Conservation (phyloP, 2,888 invertebrate genomes). For the Dysmachus trigonus region DNA sequence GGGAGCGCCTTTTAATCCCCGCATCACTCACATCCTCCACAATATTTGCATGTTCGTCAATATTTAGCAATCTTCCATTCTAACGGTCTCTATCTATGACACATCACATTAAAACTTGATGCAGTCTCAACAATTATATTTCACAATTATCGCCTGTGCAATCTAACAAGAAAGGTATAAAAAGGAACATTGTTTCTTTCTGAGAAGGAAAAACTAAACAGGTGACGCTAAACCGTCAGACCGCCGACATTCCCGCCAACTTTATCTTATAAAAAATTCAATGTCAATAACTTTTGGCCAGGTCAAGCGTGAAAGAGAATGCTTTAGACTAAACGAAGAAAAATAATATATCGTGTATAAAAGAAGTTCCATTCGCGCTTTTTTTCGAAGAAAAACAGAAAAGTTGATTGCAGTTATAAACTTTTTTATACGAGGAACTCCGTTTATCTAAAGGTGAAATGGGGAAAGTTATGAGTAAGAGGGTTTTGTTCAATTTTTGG, state of each 20-base stretch:
- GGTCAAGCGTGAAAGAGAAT: neutral
- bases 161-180: neutral
- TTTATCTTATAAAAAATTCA: neutral
- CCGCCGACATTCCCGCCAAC: neutral
- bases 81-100: neutral
- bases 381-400: neutral
- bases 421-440: neutral
- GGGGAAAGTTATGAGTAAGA: neutral
- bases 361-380: neutral
- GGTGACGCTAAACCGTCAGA: neutral
- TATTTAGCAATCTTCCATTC: neutral
- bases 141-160: neutral
- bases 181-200: neutral
- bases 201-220: neutral
- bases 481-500: neutral
- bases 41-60: neutral
- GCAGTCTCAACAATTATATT: neutral
- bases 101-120: neutral
- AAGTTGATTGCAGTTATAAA: neutral
- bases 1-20: neutral
- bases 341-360: neutral
- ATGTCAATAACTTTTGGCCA: neutral
- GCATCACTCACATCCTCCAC: neutral
- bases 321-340: neutral
- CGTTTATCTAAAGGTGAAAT: neutral